Evolutionary conservation across 2,797 vertebrate species (phyloP).

Genomic region (Chelonia mydas): DNA sequence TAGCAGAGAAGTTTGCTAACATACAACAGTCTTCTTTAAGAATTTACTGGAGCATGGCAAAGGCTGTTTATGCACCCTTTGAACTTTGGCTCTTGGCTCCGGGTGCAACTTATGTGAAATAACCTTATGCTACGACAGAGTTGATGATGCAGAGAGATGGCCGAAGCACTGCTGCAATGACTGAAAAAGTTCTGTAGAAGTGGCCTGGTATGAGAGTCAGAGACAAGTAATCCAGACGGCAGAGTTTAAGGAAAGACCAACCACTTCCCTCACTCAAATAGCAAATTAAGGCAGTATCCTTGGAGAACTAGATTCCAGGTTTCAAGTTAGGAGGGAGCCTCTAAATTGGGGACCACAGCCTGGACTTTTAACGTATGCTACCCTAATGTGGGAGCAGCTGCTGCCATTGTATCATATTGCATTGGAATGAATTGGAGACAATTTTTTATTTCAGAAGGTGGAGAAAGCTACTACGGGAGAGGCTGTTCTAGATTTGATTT

Average conservation of each 20-base stretch:
- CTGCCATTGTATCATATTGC: not conserved
- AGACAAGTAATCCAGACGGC: not conserved
- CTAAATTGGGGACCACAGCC: not conserved
- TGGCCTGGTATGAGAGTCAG: not conserved
- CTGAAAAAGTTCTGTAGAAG: not conserved
- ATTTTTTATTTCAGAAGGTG: no score
- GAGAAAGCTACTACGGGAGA: no score
- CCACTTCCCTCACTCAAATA: no score
- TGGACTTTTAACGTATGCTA: not conserved
- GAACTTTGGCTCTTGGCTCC: not conserved
- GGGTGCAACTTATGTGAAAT: not conserved
- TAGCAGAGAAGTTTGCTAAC: not conserved
- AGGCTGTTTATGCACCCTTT: not conserved
- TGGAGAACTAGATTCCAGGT: not conserved
- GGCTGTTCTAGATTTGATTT: no score
- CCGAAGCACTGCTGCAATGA: not conserved
- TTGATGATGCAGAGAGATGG: rapidly evolving
- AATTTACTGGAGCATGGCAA: not conserved
- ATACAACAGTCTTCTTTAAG: rapidly evolving
- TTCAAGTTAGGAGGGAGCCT: not conserved
- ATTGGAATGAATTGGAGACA: no score
- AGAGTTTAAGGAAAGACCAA: not conserved
- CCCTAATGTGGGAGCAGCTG: no score
- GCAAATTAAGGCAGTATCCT: no score
- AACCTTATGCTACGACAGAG: not conserved